A percentile compares a stretch with the other conserved stretches of the same genome.
These are phyloP conservation scores for Oncorhynchus nerka DNA, from an alignment of 2,113 vertebrate genomes.

Conservation along the genomic window DNA sequence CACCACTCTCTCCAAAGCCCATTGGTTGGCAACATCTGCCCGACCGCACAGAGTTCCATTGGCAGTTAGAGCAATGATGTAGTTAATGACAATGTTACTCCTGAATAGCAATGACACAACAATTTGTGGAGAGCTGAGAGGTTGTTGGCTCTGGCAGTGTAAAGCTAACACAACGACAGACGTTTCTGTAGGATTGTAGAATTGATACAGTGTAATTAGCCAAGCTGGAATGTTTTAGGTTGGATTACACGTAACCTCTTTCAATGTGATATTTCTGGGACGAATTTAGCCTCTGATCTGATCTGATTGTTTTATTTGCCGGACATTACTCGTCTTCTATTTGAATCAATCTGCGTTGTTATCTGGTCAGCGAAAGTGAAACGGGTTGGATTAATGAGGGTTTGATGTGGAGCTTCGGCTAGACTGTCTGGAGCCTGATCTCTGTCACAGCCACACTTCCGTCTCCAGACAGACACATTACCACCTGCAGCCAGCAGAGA, in stretches of 20 bases:
- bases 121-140: neutral
- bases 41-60: too few relatives aligned
- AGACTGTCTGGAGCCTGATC: constrained; percentile 48
- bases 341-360: constrained; percentile 46
- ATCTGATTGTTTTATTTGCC: constrained; percentile 39
- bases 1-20: neutral
- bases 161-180: neutral
- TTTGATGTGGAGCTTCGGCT: constrained; percentile 58
- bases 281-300: constrained; percentile 12
- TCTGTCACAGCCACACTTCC: neutral
- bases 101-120: too few relatives aligned
- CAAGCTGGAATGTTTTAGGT: constrained; percentile 8
- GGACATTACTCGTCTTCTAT: constrained; percentile 40
- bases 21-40: neutral
- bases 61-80: too few relatives aligned
- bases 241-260: constrained; percentile 34
- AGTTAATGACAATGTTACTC: too few relatives aligned
- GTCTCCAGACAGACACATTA: neutral
- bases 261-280: neutral
- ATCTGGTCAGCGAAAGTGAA: constrained; percentile 63
- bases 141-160: neutral
- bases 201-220: constrained; percentile 29
- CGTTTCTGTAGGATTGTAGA: constrained; percentile 17
- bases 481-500: constrained; percentile 58
- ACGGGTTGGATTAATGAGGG: constrained; percentile 60